Conservation (phyloP, 2,888 invertebrate species). For the Cistogaster globosa region DNA sequence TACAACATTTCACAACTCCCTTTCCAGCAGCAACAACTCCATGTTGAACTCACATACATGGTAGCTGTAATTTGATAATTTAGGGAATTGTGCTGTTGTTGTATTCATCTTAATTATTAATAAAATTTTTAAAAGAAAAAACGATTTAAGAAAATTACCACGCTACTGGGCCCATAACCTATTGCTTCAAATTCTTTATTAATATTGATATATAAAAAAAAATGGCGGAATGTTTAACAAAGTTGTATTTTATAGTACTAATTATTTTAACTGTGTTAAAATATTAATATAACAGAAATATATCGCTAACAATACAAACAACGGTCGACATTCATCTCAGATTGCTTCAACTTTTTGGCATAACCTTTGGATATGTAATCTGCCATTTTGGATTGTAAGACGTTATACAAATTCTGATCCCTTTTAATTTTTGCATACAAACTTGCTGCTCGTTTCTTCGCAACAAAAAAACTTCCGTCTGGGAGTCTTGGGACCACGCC, state of each 20-base stretch:
- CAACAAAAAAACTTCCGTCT: constrained; percentile 34
- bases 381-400: constrained; percentile 53
- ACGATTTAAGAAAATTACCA: too few relatives aligned
- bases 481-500: constrained; percentile 29
- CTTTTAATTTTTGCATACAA: constrained; percentile 25
- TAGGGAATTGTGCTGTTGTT: not conserved
- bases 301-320: constrained; percentile 40
- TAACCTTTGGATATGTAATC: constrained; percentile 35
- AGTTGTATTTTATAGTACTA: too few relatives aligned
- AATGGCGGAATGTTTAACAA: too few relatives aligned
- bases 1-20: constrained; percentile 29
- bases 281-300: too few relatives aligned
- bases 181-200: not conserved
- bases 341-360: not conserved
- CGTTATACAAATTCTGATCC: constrained; percentile 14
- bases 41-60: constrained; percentile 31
- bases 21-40: constrained; percentile 46
- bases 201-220: too few relatives aligned
- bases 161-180: too few relatives aligned
- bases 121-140: too few relatives aligned
- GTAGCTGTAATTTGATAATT: not conserved
- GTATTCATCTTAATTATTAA: not conserved
- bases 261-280: too few relatives aligned
- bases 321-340: not conserved
- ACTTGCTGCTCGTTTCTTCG: constrained; percentile 23